Evolutionary conservation across 2,113 vertebrate genomes (phyloP).

Genomic region (Colinus virginianus): DNA sequence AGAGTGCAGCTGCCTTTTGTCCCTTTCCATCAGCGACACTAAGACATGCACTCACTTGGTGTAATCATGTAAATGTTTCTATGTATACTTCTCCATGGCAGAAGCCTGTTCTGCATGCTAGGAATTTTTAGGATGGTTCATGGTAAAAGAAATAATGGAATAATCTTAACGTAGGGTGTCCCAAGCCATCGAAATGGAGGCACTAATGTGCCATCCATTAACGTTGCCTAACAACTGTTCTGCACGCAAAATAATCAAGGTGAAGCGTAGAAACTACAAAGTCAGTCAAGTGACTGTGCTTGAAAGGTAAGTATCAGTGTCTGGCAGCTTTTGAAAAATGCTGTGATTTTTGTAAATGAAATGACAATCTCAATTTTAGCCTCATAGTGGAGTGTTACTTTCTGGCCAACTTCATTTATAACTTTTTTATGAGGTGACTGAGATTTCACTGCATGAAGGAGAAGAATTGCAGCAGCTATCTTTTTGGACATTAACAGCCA

Average conservation of each 20-base stretch:
- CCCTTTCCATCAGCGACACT: not conserved
- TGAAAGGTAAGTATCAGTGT: conserved; percentile 42
- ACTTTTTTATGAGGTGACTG: not conserved
- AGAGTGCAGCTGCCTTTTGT: not conserved
- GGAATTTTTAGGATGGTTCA: not conserved
- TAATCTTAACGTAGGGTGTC: conserved; percentile 22
- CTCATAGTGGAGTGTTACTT: conserved; percentile 16
- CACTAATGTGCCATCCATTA: not conserved
- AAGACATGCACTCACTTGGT: not conserved
- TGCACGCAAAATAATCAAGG: conserved; percentile 16
- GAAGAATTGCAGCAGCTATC: not conserved
- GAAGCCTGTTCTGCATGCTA: not conserved
- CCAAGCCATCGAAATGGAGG: not conserved
- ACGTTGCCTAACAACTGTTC: conserved; percentile 27
- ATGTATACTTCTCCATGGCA: not conserved
- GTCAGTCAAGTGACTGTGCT: conserved; percentile 25
- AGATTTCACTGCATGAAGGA: not conserved
- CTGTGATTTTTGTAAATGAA: not conserved
- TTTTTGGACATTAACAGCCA: not conserved
- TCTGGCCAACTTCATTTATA: conserved; percentile 20
- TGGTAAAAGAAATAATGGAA: not conserved
- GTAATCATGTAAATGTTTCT: not conserved
- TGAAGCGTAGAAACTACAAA: conserved; percentile 20
- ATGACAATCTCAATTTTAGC: conserved; percentile 24
- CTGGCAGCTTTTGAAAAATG: conserved; percentile 44